Percentiles rank a stretch among this genome's conserved stretches.
Conservation (phyloP, 2,113 vertebrate species). For the Antechinus flavipes region DNA sequence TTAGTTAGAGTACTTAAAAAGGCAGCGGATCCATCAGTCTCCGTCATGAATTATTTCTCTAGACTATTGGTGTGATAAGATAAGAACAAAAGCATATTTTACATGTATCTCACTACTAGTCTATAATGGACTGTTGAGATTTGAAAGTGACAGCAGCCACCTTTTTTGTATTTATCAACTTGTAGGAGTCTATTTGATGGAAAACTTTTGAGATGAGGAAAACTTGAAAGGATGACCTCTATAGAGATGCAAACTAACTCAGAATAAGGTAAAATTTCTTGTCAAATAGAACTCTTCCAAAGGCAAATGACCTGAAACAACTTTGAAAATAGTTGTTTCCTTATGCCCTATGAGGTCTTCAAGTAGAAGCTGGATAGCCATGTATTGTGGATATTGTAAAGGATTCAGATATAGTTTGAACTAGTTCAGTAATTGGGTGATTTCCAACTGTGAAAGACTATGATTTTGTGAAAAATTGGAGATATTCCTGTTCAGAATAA, state of each 20-base stretch:
- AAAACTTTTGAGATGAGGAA: neutral
- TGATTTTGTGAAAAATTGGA: neutral
- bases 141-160: neutral
- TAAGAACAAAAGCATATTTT: neutral
- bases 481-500: neutral
- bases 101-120: neutral
- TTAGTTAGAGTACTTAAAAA: neutral
- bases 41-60: neutral
- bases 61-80: neutral
- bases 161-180: neutral
- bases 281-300: neutral
- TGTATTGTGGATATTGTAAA: neutral
- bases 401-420: neutral
- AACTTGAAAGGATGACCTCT: neutral
- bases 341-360: neutral
- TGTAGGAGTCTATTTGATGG: neutral
- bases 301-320: neutral
- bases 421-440: neutral
- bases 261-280: neutral
- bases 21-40: neutral
- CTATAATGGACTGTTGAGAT: neutral
- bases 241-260: neutral
- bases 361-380: neutral
- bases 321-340: neutral
- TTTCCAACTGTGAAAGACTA: neutral